Evolutionary conservation across 35 echinoderm and acorn worm genomes (phyloP), one percentile per base, ranked within the genome.

Genomic region (Strongylocentrotus purpuratus): DNA sequence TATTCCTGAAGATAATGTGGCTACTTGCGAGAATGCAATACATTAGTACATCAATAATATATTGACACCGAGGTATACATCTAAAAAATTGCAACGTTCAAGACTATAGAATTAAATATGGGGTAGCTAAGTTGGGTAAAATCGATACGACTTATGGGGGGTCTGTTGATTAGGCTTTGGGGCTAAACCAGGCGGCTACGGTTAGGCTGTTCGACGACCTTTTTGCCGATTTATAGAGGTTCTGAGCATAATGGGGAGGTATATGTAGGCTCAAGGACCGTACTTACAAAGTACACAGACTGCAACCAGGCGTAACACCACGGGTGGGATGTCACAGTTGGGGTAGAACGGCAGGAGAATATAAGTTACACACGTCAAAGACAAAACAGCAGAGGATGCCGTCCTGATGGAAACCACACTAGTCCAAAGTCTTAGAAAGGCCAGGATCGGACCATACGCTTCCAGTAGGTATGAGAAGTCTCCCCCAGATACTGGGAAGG

Each of bases 391-490:
- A 48, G 71, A 87, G 0, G 96, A 87, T 48, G 59, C 94, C 0
- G 97, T 95, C 28, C 94, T 45, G 3, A 95, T 45, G 5, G 94
- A 94, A 5, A 98, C 60, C 12, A 96, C 88, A 46, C 85, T 94
- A 11, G 94, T 96, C 97, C 97, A 98, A 0, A 96, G 52, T 15
- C 94, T 61, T 45, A 99, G 33, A 45, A 99, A 99, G n/a, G 94
- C 96, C 0, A 94, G 61, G 8, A 99, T 32, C 4, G 95, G 90
- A 47, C 93, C 92, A 85, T 96, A 95, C 0, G 93, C 96, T 33
- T 89, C 85, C 22, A 95, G 47, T 61, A 97, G 94, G 87, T 99
- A 99, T n/a, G 95, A 88, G 48, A 97, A 99, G 88, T 99, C 97
- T 5, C 97, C 97, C 3, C 97, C 97, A 9, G 97, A 99, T 86